Conservation (phyloP, 2,797 vertebrate species). For the Halcyon badia region DNA sequence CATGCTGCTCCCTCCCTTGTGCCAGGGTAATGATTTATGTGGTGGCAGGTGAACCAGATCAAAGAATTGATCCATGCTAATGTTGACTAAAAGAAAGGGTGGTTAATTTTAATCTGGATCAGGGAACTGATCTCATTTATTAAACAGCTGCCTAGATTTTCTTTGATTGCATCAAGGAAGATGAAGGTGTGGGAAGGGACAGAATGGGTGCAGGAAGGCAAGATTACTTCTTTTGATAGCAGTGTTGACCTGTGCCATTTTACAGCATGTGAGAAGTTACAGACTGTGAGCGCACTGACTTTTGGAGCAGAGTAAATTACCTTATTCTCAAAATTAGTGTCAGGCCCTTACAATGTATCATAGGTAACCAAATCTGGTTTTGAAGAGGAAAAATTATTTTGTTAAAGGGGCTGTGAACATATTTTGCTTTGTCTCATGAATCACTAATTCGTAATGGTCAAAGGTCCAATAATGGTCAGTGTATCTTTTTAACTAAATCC, state of each 20-base stretch:
- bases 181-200: not conserved
- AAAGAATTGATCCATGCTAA: constrained; percentile 3
- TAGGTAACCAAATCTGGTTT: constrained; percentile 3
- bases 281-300: not conserved
- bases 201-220: not conserved
- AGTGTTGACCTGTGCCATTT: constrained; percentile 28
- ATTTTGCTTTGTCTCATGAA: constrained; percentile 19
- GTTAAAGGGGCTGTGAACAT: constrained; percentile 13
- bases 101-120: not conserved
- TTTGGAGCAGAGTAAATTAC: constrained; percentile 16
- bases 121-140: not conserved
- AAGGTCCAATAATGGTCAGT: not conserved
- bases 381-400: constrained; percentile 39
- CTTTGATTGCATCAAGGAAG: not conserved
- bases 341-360: constrained; percentile 16
- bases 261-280: not conserved
- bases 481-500: not conserved
- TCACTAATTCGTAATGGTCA: not conserved
- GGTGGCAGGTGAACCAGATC: constrained; percentile 26
- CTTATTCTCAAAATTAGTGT: constrained; percentile 44
- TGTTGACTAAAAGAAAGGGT: not conserved
- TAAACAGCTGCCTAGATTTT: not conserved
- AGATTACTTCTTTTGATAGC: constrained; percentile 7
- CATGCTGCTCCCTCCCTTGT: not conserved
- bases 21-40: constrained; percentile 40